phyloP scores from a whole-genome alignment of 1,140 invertebrate genomes.

The Callitettix versicolor region DNA sequence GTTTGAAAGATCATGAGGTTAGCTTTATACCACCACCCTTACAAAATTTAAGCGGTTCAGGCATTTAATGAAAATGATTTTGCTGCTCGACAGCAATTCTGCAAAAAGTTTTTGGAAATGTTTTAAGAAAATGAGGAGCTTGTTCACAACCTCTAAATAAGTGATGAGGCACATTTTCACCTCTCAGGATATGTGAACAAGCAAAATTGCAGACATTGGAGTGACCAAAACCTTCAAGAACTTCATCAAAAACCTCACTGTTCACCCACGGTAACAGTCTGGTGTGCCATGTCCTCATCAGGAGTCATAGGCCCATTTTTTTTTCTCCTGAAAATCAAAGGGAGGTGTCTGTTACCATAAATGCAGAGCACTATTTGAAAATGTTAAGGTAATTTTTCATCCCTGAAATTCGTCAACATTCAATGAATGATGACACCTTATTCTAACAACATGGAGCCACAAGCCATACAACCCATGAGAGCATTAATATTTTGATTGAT shows the following conservation, averaged over 20 bases:
- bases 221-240: conserved; percentile 23
- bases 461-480: too few species aligned
- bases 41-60: neutral
- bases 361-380: too few species aligned
- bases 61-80: neutral
- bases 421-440: too few species aligned
- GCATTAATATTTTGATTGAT: too few species aligned
- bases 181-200: conserved; percentile 30
- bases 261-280: conserved; percentile 28
- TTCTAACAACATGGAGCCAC: too few species aligned
- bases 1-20: neutral
- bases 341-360: too few species aligned
- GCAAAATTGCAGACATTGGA: conserved; percentile 30
- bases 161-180: conserved; percentile 31
- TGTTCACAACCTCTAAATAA: neutral
- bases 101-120: neutral
- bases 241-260: conserved; percentile 28
- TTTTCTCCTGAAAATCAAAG: too few species aligned
- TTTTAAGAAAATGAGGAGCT: neutral
- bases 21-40: neutral
- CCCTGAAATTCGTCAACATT: too few species aligned
- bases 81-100: neutral
- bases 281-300: conserved; percentile 21
- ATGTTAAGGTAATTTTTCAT: too few species aligned
- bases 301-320: conserved; percentile 21